These are phyloP conservation scores for Drosophila peninsularis DNA, from an alignment of 2,888 invertebrate genomes.

Conservation along the genomic window DNA sequence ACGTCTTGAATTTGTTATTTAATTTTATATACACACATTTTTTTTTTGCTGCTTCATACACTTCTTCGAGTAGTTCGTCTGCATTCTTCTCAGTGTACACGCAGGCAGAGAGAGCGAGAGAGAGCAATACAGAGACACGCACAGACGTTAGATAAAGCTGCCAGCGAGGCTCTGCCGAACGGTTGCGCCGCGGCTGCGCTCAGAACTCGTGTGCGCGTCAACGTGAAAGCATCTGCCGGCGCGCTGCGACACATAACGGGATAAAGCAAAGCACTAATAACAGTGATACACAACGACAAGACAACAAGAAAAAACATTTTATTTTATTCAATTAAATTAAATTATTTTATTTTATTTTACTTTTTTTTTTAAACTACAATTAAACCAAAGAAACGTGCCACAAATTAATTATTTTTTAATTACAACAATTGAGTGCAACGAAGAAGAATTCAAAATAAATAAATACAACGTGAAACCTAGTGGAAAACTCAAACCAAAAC, in stretches of 20 bases:
- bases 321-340: constrained; percentile 28
- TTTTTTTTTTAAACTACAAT: constrained; percentile 47
- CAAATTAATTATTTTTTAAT: constrained; percentile 27
- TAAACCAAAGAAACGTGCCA: constrained; percentile 58
- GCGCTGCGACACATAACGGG: constrained; percentile 51
- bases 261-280: constrained; percentile 23
- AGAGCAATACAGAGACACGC: constrained; percentile 14
- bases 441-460: constrained; percentile 5
- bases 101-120: constrained; percentile 2
- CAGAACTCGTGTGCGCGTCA: constrained; percentile 82
- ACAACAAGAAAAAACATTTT: not conserved
- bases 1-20: constrained; percentile 66
- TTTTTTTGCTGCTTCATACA: constrained; percentile 11
- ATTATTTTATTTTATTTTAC: constrained; percentile 35
- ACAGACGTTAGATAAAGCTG: constrained; percentile 49
- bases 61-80: constrained; percentile 20
- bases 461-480: constrained; percentile 22
- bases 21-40: constrained; percentile 17
- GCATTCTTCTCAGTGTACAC: constrained; percentile 39
- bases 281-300: constrained; percentile 1
- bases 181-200: constrained; percentile 79
- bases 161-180: constrained; percentile 70
- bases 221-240: constrained; percentile 75
- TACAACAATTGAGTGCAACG: constrained; percentile 45
- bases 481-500: constrained; percentile 38